Conservation (phyloP, 2,113 vertebrate genomes). For the Brienomyrus brachyistius region DNA sequence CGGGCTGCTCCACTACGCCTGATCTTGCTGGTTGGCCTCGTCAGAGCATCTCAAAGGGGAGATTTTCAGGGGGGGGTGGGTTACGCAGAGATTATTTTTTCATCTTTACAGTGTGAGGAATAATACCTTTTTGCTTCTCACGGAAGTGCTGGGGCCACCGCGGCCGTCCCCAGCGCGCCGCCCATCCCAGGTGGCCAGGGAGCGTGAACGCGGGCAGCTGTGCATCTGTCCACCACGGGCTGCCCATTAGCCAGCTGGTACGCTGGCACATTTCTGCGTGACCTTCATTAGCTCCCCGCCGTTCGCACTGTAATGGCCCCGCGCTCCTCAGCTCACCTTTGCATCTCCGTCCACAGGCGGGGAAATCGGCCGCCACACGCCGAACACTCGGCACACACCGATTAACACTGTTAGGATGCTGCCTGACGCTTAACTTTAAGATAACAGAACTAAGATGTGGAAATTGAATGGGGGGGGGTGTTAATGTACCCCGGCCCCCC, state of each 20-base stretch:
- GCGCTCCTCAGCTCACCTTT: background rate
- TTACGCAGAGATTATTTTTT: background rate
- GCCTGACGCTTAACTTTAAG: background rate
- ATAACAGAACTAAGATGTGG: background rate
- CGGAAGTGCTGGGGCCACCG: background rate
- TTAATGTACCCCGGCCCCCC: too few species aligned
- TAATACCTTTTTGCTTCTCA: background rate
- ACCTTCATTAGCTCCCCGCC: conserved; percentile 21
- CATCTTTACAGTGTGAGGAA: background rate
- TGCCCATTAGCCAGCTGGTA: conserved; percentile 25
- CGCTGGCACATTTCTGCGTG: conserved; percentile 19
- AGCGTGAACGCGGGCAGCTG: background rate
- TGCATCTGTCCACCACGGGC: conserved; percentile 20
- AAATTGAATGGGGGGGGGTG: background rate
- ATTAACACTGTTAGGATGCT: background rate
- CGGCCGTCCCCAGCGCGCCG: background rate
- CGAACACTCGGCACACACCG: background rate
- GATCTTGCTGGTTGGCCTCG: background rate
- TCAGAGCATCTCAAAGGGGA: background rate
- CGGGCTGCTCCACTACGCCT: background rate
- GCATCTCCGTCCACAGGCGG: background rate
- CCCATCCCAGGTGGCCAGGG: background rate
- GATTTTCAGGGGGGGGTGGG: too few species aligned
- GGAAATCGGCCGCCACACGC: background rate
- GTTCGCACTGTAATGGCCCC: background rate